Conservation (phyloP, 2,797 vertebrate species). For the Paguma larvata region DNA sequence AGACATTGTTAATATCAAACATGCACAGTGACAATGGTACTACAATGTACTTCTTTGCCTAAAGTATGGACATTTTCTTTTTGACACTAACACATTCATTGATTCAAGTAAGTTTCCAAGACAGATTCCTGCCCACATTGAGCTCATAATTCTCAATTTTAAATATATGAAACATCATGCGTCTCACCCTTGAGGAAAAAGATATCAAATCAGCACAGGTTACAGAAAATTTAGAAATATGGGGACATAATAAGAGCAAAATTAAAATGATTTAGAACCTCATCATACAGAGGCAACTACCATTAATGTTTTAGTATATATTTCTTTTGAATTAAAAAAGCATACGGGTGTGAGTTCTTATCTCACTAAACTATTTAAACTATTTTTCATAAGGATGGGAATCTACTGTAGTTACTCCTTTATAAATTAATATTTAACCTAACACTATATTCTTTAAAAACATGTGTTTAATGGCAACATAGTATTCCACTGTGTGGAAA, state of each 20-base stretch:
- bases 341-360: not conserved
- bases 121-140: not conserved
- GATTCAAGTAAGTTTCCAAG: not conserved
- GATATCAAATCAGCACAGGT: not conserved
- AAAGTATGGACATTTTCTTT: slow-evolving; percentile 35
- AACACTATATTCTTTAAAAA: not conserved
- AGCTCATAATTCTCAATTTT: slow-evolving; percentile 14
- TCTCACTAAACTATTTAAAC: not conserved
- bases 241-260: not conserved
- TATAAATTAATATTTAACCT: not conserved
- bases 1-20: not conserved
- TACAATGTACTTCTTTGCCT: not conserved
- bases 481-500: not conserved
- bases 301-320: not conserved
- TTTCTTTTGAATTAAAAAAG: slow-evolving; percentile 1
- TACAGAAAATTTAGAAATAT: not conserved
- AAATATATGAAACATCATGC: not conserved
- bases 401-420: not conserved
- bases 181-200: not conserved
- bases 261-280: not conserved
- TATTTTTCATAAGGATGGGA: slow-evolving; percentile 12
- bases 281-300: not conserved
- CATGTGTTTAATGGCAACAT: not conserved
- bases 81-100: not conserved
- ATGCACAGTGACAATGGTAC: not conserved